These are phyloP conservation scores for Oncorhynchus kisutch DNA, from an alignment of 2,113 vertebrate genomes.

Conservation along the genomic window DNA sequence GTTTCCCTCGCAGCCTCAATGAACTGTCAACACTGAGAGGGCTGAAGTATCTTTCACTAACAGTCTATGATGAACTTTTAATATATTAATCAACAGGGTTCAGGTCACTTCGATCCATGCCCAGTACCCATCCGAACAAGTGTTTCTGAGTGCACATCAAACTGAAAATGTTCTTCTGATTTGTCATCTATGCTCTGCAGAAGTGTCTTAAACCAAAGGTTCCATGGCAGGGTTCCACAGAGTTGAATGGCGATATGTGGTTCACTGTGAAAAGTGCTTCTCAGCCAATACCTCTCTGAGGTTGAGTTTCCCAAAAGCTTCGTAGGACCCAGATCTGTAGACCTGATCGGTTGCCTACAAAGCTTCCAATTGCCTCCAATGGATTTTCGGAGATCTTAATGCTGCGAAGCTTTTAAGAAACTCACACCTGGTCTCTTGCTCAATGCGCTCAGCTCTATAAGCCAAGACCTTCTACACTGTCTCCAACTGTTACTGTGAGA, in stretches of 20 bases:
- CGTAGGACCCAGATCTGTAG: too few species aligned
- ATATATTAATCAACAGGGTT: too few species aligned
- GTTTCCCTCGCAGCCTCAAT: conserved; percentile 2
- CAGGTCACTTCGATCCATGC: background rate
- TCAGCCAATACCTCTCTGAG: conserved; percentile 8
- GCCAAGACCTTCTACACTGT: conserved; percentile 38
- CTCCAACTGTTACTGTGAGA: background rate
- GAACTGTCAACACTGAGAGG: background rate
- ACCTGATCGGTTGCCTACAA: background rate
- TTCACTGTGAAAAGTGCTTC: conserved; percentile 42
- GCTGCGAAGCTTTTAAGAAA: too few species aligned
- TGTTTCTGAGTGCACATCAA: background rate
- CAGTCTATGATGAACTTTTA: background rate
- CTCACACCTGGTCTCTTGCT: background rate
- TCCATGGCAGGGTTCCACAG: conserved; percentile 4
- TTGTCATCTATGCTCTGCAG: conserved; percentile 8
- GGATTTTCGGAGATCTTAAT: too few species aligned
- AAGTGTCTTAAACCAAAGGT: conserved; percentile 18
- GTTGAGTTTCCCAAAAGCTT: too few species aligned
- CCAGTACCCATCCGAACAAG: background rate
- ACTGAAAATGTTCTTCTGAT: background rate
- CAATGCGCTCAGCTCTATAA: background rate
- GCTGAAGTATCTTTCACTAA: background rate
- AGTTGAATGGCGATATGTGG: conserved; percentile 15
- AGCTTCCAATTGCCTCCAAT: background rate